Conservation (phyloP, 2,113 vertebrate species). For the Pachypanchax playfairii region DNA sequence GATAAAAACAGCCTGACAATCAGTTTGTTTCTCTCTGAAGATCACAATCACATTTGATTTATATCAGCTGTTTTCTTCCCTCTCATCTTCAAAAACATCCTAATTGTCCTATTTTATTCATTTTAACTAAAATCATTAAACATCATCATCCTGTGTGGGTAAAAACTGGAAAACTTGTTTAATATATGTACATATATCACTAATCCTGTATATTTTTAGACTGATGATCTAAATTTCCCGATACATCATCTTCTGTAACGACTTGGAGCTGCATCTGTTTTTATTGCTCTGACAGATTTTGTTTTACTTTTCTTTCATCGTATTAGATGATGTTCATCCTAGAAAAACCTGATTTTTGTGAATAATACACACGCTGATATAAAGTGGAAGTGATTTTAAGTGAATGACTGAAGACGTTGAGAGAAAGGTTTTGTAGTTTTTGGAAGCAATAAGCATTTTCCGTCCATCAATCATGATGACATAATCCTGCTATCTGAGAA, state of each 20-base stretch:
- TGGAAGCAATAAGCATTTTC: conserved; percentile 48
- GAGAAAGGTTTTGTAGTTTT: conserved; percentile 32
- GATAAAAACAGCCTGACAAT: conserved; percentile 53
- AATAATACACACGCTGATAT: conserved; percentile 15
- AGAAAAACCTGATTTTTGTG: neutral
- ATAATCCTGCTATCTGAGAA: conserved; percentile 10
- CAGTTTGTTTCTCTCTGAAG: conserved; percentile 4
- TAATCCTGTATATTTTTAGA: conserved; percentile 56
- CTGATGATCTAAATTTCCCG: conserved; percentile 11
- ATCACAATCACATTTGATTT: conserved; percentile 3
- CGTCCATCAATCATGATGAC: conserved; percentile 61
- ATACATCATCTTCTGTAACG: conserved; percentile 6
- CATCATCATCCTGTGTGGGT: neutral
- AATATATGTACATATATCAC: conserved; percentile 46
- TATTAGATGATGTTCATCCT: conserved; percentile 19
- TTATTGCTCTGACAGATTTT: neutral
- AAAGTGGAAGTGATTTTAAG: conserved; percentile 19
- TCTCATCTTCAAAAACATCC: neutral
- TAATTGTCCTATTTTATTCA: no score
- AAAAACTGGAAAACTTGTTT: conserved; percentile 60
- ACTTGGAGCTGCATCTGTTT: conserved; percentile 22
- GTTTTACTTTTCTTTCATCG: conserved; percentile 36
- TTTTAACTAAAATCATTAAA: conserved; percentile 21
- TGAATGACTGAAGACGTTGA: conserved; percentile 19
- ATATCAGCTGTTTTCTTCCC: no score